Conservation (phyloP, 2,113 vertebrate species). For the Myrmecobius fasciatus region DNA sequence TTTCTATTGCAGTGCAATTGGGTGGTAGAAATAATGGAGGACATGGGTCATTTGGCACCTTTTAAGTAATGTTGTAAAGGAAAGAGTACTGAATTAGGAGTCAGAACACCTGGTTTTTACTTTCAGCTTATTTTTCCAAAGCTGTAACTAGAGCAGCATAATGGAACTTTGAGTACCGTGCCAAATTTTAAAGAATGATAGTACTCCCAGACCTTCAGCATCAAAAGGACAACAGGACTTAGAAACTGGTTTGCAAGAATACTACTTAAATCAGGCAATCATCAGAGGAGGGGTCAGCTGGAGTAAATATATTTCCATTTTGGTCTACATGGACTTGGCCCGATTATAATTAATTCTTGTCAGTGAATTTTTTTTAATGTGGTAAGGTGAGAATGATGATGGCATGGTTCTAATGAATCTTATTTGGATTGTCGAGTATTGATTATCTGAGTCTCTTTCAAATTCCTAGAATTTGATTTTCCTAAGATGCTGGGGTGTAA, state of each 20-base stretch:
- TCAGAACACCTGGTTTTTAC: not conserved
- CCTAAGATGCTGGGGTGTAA: not conserved
- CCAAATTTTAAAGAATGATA: not conserved
- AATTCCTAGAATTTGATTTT: too few relatives aligned
- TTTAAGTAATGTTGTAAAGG: not conserved
- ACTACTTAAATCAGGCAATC: not conserved
- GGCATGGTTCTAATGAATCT: not conserved
- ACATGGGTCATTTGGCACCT: not conserved
- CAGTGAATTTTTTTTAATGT: not conserved
- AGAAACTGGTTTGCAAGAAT: not conserved
- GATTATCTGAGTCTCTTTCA: not conserved
- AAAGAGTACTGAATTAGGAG: not conserved
- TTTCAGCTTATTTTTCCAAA: not conserved
- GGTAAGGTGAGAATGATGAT: not conserved
- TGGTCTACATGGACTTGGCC: not conserved
- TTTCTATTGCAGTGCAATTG: not conserved
- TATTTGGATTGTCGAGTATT: not conserved
- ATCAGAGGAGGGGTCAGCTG: not conserved
- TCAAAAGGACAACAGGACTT: not conserved
- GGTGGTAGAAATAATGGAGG: not conserved
- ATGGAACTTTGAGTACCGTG: not conserved
- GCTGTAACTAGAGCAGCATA: not conserved
- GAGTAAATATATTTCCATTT: not conserved
- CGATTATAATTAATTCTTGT: not conserved
- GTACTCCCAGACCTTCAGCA: not conserved